These are phyloP conservation scores for Ibycter americanus DNA, from an alignment of 2,797 vertebrate genomes.

Conservation along the genomic window DNA sequence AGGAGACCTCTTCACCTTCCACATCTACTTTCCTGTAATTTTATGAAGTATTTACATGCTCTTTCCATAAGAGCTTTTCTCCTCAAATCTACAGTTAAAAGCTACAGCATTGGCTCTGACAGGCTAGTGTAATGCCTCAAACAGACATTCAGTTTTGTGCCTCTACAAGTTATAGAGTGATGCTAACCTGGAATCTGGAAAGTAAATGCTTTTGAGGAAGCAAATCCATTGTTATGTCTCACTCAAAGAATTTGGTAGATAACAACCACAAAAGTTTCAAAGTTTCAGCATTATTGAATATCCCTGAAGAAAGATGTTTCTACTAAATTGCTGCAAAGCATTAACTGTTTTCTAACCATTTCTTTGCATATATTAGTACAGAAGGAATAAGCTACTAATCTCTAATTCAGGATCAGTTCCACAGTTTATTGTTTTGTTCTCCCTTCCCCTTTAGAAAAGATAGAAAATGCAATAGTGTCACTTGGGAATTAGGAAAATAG, in stretches of 20 bases:
- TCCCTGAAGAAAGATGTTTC: neutral
- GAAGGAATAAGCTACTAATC: neutral
- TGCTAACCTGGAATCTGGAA: neutral
- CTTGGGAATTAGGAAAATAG: neutral
- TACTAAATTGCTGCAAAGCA: neutral
- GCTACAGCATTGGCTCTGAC: neutral
- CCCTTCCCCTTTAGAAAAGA: neutral
- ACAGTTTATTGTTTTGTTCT: neutral
- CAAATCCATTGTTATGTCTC: neutral
- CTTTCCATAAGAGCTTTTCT: neutral
- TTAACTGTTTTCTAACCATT: neutral
- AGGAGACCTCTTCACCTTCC: neutral
- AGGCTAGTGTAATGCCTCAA: neutral
- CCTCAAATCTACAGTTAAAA: neutral
- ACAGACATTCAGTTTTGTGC: neutral
- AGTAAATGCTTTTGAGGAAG: neutral
- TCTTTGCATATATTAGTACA: neutral
- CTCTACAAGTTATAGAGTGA: neutral
- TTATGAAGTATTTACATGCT: neutral
- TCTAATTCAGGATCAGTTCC: neutral
- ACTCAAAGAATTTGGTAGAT: neutral
- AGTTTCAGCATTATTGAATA: neutral
- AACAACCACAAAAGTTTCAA: neutral
- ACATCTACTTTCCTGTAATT: neutral
- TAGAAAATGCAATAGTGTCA: neutral